These are phyloP conservation scores for Virgularia gustaviana DNA, from an alignment of 92 coral and sea anemone species.

Conservation along the genomic window DNA sequence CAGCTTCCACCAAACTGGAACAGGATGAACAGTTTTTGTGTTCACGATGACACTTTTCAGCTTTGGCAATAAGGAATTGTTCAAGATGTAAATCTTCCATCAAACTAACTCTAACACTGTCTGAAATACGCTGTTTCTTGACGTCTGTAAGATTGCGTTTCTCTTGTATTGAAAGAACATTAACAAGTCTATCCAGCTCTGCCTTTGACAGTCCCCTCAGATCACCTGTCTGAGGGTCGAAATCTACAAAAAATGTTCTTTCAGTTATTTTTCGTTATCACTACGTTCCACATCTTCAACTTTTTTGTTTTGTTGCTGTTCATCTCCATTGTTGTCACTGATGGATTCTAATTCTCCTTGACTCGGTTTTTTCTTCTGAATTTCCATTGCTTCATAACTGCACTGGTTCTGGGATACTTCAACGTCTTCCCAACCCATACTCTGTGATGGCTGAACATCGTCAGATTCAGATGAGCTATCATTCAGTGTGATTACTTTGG, in stretches of 20 bases:
- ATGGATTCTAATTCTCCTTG: background rate
- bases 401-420: background rate
- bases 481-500: too few relatives aligned
- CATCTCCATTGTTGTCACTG: constrained; percentile 12
- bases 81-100: constrained; percentile 7
- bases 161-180: constrained; percentile 11
- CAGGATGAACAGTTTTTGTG: constrained; percentile 22
- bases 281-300: constrained; percentile 1
- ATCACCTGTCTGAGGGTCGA: constrained; percentile 36
- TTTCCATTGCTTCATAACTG: background rate
- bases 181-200: constrained; percentile 10
- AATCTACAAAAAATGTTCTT: constrained; percentile 41
- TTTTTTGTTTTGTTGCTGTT: background rate
- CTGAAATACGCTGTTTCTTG: background rate
- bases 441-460: too few relatives aligned
- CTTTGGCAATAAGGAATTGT: constrained; percentile 9
- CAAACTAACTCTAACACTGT: constrained; percentile 20
- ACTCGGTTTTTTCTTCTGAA: background rate
- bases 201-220: constrained; percentile 37
- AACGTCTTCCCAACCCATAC: constrained; percentile 14
- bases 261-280: constrained; percentile 8
- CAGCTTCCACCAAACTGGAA: constrained; percentile 48
- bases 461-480: too few relatives aligned
- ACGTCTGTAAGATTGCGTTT: constrained; percentile 17
- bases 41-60: constrained; percentile 11